Conservation (phyloP, 2,113 vertebrate genomes). For the Festucalex cinctus region DNA sequence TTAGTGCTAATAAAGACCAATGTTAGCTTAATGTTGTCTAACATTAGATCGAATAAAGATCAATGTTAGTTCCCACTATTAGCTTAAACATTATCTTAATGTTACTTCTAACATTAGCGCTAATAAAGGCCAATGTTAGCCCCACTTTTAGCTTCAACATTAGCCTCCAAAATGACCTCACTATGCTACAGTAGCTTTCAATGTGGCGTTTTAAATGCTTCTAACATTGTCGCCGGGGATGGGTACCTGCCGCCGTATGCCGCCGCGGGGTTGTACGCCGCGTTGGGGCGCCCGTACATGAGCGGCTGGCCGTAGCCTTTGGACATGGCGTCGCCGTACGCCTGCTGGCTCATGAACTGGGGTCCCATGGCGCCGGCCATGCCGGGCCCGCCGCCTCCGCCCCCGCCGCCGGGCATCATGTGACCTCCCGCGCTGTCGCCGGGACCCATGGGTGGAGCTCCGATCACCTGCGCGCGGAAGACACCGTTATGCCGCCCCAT, state of each 20-base stretch:
- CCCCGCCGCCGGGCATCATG: conserved; percentile 78
- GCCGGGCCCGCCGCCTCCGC: conserved; percentile 61
- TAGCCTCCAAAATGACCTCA: no score
- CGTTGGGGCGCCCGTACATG: neutral
- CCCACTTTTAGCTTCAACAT: no score
- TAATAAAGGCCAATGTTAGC: no score
- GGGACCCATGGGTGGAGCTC: conserved; percentile 77
- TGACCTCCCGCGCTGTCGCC: conserved; percentile 78
- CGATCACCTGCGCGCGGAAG: conserved; percentile 80
- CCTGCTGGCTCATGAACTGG: conserved; percentile 83
- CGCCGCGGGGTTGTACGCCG: conserved; percentile 45
- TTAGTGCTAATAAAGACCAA: no score
- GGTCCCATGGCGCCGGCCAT: conserved; percentile 68
- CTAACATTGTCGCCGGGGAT: no score
- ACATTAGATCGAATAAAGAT: no score
- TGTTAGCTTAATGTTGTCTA: no score
- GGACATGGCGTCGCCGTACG: conserved; percentile 74
- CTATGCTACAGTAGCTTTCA: no score
- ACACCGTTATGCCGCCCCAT: neutral
- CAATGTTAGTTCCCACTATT: no score
- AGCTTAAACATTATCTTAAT: no score
- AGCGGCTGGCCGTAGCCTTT: conserved; percentile 79
- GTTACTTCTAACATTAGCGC: no score
- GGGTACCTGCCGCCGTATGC: conserved; percentile 80
- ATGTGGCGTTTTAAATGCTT: no score